Evolutionary conservation across 2,113 vertebrate species (phyloP).

Genomic region (Lutjanus erythropterus): DNA sequence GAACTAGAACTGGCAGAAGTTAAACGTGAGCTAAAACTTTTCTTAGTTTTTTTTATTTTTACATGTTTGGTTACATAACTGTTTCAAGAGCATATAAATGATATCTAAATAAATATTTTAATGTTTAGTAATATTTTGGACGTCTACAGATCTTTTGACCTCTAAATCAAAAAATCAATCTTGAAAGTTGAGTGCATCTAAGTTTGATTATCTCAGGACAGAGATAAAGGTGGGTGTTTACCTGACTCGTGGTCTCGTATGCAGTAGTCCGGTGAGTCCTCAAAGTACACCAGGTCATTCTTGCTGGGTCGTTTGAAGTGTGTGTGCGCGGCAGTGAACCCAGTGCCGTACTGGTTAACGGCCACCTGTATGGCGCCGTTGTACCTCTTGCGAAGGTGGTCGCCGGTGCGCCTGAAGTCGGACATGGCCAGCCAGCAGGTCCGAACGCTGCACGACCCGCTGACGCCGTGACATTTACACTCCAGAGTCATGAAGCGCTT

Average conservation of each 20-base stretch:
- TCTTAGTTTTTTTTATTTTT: too few species aligned
- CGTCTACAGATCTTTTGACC: neutral
- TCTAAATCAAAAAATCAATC: neutral
- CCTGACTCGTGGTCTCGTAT: slow-evolving; percentile 93
- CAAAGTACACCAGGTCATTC: slow-evolving; percentile 96
- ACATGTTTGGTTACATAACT: neutral
- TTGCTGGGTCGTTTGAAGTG: slow-evolving; percentile 93
- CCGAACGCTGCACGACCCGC: slow-evolving; percentile 94
- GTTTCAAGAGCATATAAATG: neutral
- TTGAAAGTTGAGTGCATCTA: neutral
- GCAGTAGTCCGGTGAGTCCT: slow-evolving; percentile 98
- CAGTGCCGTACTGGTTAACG: slow-evolving; percentile 96
- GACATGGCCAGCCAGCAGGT: slow-evolving; percentile 97
- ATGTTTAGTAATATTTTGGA: neutral
- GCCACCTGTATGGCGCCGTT: slow-evolving; percentile 94
- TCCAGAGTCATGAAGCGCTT: slow-evolving; percentile 95
- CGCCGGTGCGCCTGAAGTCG: slow-evolving; percentile 94
- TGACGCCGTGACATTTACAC: slow-evolving; percentile 97
- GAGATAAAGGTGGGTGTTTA: slow-evolving; percentile 50
- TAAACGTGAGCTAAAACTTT: neutral
- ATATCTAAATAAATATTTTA: too few species aligned
- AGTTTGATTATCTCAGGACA: neutral
- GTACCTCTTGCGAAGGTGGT: slow-evolving; percentile 93
- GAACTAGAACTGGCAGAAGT: neutral
- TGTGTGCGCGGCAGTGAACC: slow-evolving; percentile 91